These are phyloP conservation scores for Halichoerus grypus DNA, from an alignment of 2,113 vertebrate species.

Conservation along the genomic window DNA sequence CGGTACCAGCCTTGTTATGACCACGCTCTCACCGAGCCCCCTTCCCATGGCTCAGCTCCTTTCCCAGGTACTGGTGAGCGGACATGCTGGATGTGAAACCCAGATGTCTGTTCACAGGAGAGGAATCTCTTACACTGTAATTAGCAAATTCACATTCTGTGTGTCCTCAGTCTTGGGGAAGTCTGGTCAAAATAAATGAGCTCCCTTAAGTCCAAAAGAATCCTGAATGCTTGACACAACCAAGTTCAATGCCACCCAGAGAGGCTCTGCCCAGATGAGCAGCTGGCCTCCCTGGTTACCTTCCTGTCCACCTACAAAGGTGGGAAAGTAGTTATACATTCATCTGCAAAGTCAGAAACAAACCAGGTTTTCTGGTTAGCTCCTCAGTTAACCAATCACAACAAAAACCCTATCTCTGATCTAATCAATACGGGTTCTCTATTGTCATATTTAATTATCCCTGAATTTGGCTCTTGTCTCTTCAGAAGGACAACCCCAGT, in stretches of 20 bases:
- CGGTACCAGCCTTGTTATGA: neutral
- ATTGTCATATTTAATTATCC: neutral
- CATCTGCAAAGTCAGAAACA: neutral
- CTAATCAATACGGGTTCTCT: neutral
- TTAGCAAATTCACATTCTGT: neutral
- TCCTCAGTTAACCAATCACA: neutral
- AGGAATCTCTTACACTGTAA: neutral
- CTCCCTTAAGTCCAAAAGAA: neutral
- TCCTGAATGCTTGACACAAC: neutral
- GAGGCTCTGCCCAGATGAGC: neutral
- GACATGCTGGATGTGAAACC: neutral
- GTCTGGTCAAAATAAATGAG: neutral
- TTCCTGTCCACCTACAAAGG: neutral
- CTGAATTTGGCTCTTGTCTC: neutral
- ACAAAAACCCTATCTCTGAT: neutral
- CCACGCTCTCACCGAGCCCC: neutral
- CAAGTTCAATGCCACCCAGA: neutral
- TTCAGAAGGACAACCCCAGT: neutral
- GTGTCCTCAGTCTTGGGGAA: neutral
- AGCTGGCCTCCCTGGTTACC: neutral
- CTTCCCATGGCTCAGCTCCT: neutral
- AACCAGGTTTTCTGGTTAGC: neutral
- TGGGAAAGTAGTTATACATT: neutral
- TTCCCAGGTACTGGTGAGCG: neutral
- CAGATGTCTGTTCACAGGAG: neutral